phyloP scores from a whole-genome alignment of 2,888 invertebrate species.

The Halictus ligatus region DNA sequence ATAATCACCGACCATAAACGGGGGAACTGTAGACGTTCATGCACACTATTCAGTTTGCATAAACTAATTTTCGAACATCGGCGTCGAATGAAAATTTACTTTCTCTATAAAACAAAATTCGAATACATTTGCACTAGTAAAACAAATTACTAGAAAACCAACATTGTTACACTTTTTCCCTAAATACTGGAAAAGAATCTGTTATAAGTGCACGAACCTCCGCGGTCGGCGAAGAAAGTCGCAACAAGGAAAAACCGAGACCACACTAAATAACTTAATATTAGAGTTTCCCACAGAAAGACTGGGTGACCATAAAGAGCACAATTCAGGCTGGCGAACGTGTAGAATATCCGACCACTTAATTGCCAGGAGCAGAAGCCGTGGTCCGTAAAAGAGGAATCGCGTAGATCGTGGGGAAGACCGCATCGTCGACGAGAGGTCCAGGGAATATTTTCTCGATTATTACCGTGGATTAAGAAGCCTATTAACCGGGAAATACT shows the following conservation, averaged over 20 bases:
- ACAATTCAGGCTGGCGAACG: background rate
- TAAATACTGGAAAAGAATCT: background rate
- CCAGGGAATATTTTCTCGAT: slow-evolving; percentile 48
- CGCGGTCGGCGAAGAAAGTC: background rate
- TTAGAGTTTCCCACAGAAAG: background rate
- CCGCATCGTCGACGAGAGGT: background rate
- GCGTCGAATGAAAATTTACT: background rate
- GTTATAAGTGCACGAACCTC: background rate
- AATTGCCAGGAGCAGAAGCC: background rate
- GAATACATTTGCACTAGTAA: background rate
- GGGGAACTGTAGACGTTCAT: background rate
- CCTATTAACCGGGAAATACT: slow-evolving; percentile 53
- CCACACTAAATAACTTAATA: background rate
- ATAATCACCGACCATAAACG: background rate
- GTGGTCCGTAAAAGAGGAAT: background rate
- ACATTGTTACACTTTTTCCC: background rate
- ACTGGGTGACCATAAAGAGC: background rate
- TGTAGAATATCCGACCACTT: background rate
- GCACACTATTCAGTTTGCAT: background rate
- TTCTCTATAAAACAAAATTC: background rate
- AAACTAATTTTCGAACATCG: background rate
- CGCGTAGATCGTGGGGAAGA: background rate
- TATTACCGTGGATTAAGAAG: slow-evolving; percentile 54
- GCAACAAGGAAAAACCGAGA: background rate
- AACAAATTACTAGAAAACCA: background rate